phyloP scores from a whole-genome alignment of 2,888 invertebrate species.

The Pyrgus malvae region DNA sequence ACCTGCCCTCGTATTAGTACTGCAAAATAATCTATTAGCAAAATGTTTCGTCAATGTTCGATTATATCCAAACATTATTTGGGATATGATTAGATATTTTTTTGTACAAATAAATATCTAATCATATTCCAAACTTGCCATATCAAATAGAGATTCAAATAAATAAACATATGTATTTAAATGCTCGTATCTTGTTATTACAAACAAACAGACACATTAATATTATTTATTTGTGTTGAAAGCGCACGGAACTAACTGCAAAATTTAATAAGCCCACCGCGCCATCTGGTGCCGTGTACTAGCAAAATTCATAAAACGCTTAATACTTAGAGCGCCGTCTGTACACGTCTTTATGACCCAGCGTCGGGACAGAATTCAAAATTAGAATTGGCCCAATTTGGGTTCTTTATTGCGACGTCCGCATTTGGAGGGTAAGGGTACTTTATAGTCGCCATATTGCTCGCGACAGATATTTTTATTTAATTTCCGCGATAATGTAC shows the following conservation, averaged over 20 bases:
- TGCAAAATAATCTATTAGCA: too few relatives aligned
- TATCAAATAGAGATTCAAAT: too few relatives aligned
- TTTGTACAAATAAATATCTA: too few relatives aligned
- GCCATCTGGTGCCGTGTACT: constrained; percentile 40
- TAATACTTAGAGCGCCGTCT: constrained; percentile 41
- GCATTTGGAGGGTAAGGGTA: constrained; percentile 22
- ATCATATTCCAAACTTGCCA: too few relatives aligned
- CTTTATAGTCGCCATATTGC: constrained; percentile 16
- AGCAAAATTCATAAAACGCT: constrained; percentile 46
- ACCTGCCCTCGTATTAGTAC: too few relatives aligned
- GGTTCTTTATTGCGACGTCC: constrained; percentile 33
- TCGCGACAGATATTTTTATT: constrained; percentile 26
- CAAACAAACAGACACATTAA: too few relatives aligned
- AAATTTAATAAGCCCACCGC: constrained; percentile 42
- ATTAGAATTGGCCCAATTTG: constrained; percentile 44
- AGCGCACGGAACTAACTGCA: constrained; percentile 39
- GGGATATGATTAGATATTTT: too few relatives aligned
- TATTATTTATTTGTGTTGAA: too few relatives aligned
- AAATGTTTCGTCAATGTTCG: too few relatives aligned
- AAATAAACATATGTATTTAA: too few relatives aligned
- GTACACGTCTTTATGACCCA: constrained; percentile 43
- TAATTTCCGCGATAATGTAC: constrained; percentile 20
- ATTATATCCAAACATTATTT: too few relatives aligned
- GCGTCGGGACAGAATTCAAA: constrained; percentile 44
- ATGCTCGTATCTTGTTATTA: too few relatives aligned